These are phyloP conservation scores for Dryobates pubescens DNA, from an alignment of 2,797 vertebrate species.

Conservation along the genomic window DNA sequence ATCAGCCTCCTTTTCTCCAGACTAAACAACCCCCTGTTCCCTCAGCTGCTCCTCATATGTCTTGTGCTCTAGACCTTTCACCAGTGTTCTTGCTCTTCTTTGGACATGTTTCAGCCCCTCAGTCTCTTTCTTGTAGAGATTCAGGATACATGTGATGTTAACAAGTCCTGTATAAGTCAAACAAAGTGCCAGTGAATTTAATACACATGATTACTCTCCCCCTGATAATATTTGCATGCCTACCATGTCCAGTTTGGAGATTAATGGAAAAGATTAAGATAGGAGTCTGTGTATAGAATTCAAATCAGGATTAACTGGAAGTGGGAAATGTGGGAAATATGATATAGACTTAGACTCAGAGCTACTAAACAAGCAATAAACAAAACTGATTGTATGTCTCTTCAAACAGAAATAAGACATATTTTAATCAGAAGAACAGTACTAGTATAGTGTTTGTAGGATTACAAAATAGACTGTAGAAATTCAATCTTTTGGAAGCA, in stretches of 20 bases:
- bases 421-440: background rate
- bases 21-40: background rate
- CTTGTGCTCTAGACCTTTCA: background rate
- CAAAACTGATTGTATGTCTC: background rate
- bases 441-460: background rate
- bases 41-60: accelerated
- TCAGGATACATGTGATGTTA: background rate
- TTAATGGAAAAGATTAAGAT: background rate
- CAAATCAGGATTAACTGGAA: background rate
- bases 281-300: background rate
- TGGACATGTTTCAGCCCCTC: accelerated
- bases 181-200: background rate
- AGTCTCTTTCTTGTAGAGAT: background rate
- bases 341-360: background rate
- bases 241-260: background rate
- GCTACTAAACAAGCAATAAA: background rate
- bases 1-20: background rate
- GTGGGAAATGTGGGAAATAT: background rate
- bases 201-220: background rate
- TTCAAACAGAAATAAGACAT: background rate
- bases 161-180: background rate
- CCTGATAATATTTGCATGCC: background rate
- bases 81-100: accelerated
- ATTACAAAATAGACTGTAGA: background rate
- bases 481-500: background rate